Percentiles rank a stretch among this genome's conserved stretches.
Conservation (phyloP, 2,888 invertebrate genomes). For the Hypomecis punctinalis region DNA sequence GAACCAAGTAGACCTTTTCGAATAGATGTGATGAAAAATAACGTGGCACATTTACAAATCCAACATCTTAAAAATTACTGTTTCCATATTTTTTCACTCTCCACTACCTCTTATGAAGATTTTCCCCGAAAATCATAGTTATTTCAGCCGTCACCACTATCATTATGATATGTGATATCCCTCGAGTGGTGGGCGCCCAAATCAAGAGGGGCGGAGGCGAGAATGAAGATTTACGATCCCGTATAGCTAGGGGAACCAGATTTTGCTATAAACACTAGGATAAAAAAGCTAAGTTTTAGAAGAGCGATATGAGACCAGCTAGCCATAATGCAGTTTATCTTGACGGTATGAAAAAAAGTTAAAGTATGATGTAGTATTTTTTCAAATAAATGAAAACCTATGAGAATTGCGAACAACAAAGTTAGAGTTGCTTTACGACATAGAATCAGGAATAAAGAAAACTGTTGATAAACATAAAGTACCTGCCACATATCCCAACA, state of each 20-base stretch:
- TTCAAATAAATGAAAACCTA: no score
- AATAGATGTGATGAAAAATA: no score
- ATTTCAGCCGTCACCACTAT: constrained; percentile 58
- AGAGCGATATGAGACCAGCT: neutral
- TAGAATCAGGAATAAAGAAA: no score
- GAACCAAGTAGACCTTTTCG: no score
- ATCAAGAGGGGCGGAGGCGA: constrained; percentile 59
- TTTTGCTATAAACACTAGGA: neutral
- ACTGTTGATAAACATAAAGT: no score
- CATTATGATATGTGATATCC: constrained; percentile 70
- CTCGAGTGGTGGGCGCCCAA: constrained; percentile 68
- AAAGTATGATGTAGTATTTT: no score
- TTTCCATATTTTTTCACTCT: neutral
- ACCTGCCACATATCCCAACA: no score
- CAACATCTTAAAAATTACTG: no score
- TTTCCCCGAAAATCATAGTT: constrained; percentile 37
- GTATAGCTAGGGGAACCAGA: constrained; percentile 32
- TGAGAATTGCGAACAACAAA: no score
- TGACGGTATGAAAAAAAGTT: no score
- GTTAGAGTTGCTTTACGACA: no score
- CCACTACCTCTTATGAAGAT: constrained; percentile 8
- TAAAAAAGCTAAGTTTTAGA: neutral
- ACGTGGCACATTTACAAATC: no score
- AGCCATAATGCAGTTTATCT: neutral
- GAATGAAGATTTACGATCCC: constrained; percentile 84